These are phyloP conservation scores for Pogona vitticeps DNA, from an alignment of 2,113 vertebrate species.

Conservation along the genomic window DNA sequence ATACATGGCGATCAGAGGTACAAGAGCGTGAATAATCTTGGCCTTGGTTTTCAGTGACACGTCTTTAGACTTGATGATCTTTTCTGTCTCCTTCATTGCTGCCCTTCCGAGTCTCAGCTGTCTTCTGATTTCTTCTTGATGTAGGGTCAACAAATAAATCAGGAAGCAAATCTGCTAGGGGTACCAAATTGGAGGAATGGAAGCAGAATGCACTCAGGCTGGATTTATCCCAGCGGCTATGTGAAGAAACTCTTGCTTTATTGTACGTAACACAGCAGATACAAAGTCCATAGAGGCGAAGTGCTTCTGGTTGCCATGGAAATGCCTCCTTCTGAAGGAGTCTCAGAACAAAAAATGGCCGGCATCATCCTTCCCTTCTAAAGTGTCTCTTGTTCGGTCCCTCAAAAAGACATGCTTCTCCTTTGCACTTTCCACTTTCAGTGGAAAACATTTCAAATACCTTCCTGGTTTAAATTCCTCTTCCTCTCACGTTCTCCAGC, in stretches of 20 bases:
- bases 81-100: no score
- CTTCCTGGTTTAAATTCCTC: not conserved
- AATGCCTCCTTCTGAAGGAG: not conserved
- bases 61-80: no score
- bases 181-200: not conserved
- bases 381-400: not conserved
- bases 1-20: no score
- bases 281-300: not conserved
- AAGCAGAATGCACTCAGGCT: not conserved
- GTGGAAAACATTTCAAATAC: not conserved
- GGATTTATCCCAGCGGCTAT: not conserved
- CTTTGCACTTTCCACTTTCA: not conserved
- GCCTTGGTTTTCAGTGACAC: no score
- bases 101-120: no score
- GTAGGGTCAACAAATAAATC: not conserved
- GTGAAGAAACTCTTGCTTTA: not conserved
- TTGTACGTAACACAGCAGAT: no score
- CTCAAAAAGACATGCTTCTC: not conserved
- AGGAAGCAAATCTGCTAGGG: not conserved
- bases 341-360: not conserved
- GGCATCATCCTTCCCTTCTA: not conserved
- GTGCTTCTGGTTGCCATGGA: not conserved
- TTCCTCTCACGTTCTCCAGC: not conserved
- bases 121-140: no score
- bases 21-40: no score